Evolutionary conservation across 2,888 invertebrate genomes (phyloP).

Genomic region (Glaucopsyche alexis): DNA sequence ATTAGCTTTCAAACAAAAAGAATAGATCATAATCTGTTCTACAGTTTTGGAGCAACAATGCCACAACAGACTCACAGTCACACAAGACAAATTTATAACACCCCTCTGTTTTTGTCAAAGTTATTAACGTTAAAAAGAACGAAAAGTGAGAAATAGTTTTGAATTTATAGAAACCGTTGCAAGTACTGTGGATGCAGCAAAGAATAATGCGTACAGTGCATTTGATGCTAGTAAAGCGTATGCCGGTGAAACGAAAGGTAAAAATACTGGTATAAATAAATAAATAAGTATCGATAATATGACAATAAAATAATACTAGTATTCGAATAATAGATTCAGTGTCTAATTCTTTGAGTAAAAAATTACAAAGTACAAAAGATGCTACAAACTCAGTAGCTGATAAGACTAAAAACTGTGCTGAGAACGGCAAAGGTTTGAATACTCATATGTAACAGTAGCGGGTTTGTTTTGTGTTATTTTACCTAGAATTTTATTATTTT

Average conservation of each 20-base stretch:
- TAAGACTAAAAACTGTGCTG: conserved; percentile 55
- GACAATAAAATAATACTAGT: neutral
- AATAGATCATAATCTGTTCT: no score
- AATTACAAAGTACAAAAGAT: conserved; percentile 57
- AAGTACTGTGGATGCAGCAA: conserved; percentile 44
- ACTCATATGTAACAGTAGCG: conserved; percentile 36
- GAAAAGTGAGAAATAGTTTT: neutral
- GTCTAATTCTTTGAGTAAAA: conserved; percentile 48
- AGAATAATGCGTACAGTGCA: conserved; percentile 50
- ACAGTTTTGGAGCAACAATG: no score
- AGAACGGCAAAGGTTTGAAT: conserved; percentile 59
- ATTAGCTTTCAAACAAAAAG: no score
- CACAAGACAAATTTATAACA: no score
- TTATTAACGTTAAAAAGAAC: neutral
- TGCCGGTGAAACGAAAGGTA: conserved; percentile 47
- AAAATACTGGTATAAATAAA: conserved; percentile 9
- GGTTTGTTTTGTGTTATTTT: conserved; percentile 33
- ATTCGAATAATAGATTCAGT: conserved; percentile 46
- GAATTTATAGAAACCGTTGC: conserved; percentile 38
- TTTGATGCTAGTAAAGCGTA: conserved; percentile 43
- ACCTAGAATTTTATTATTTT: conserved; percentile 35
- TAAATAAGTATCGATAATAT: neutral
- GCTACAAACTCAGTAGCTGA: conserved; percentile 54
- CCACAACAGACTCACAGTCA: no score
- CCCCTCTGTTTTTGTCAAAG: no score